These are phyloP conservation scores for Tinamus guttatus DNA, from an alignment of 2,113 vertebrate genomes.

Conservation along the genomic window DNA sequence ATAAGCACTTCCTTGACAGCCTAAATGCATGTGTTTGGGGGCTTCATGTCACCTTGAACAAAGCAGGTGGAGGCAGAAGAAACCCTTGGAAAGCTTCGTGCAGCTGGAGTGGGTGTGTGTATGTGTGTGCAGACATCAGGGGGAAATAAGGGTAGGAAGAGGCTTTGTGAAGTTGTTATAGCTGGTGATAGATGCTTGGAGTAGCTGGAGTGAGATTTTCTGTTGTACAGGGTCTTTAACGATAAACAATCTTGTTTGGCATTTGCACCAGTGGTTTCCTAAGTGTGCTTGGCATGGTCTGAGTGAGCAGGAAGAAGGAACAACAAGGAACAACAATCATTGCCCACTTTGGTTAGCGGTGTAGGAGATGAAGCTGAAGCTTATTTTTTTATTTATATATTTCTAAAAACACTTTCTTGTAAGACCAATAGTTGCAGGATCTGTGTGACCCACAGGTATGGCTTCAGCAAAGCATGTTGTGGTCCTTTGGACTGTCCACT, in stretches of 20 bases:
- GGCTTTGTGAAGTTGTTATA: background rate
- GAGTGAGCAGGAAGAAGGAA: background rate
- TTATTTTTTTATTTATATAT: background rate
- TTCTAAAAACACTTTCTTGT: background rate
- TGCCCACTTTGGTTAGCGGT: background rate
- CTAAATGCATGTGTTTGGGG: background rate
- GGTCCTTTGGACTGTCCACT: background rate
- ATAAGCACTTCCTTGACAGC: background rate
- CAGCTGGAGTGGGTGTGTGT: fast-evolving
- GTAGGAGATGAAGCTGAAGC: constrained; percentile 42
- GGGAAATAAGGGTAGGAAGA: background rate
- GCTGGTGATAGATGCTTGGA: background rate
- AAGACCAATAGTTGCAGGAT: background rate
- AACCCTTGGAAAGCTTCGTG: background rate
- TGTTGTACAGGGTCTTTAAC: background rate
- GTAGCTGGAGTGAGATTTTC: constrained; percentile 10
- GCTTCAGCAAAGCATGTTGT: background rate
- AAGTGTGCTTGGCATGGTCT: background rate
- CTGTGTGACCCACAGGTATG: background rate
- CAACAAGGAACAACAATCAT: background rate
- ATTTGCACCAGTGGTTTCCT: constrained; percentile 6
- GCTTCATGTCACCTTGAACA: background rate
- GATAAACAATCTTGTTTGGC: constrained; percentile 31
- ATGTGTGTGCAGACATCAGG: fast-evolving
- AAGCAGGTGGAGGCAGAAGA: background rate